Base-by-base conservation (phyloP, 2,797 vertebrate species). In the Scarus forsteni region DNA sequence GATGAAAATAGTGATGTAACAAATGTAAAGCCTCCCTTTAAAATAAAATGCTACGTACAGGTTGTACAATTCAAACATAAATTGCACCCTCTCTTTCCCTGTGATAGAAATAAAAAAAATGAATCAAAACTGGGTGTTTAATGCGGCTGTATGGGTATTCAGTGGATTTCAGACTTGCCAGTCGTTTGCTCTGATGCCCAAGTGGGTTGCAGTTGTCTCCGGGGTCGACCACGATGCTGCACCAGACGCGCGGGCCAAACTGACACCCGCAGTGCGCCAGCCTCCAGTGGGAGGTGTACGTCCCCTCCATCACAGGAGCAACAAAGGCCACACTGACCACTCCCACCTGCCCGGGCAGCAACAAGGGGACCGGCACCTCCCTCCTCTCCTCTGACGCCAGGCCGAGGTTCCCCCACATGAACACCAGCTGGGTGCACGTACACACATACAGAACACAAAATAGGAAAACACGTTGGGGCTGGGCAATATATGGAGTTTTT, bases 371-470 rank as follows among this genome's bases (percentile, higher is more conserved):
- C 5, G 94, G 85, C 82, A 98, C 96, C 83, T 97, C 96, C 77
- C 96, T 95, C 88, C 87, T 92, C 69, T 95, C 96, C 62, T 95
- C 84, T 59, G 95, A 96, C 16, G 96, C 96, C 93, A 98, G 92
- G 15, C 94, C 95, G 83, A 99, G 94, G 89, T 99, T 99, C 59
- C 98, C 98, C 98, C 98, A 99, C 97, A 99, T 98, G 85, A 99
- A 98, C 88, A 97, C 97, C 85, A 99, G 94, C 98, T 99, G 92
- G 80, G 71, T 83, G 77, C 79, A 89, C 75, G 87, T 73, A 91
- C 81, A 91, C 85, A 92, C 59, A 88, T 78, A 89, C 75, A 91
- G 80, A 85, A 91, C 77, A 88, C 77, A 89, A 81, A 87, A 84
- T 87, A 85, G 84, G 83, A 85, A 90, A 87, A 84, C 66, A 39